A percentile compares a stretch with the other conserved stretches of the same genome.
phyloP scores from a whole-genome alignment of 2,113 vertebrate genomes.

The Rhea pennata region DNA sequence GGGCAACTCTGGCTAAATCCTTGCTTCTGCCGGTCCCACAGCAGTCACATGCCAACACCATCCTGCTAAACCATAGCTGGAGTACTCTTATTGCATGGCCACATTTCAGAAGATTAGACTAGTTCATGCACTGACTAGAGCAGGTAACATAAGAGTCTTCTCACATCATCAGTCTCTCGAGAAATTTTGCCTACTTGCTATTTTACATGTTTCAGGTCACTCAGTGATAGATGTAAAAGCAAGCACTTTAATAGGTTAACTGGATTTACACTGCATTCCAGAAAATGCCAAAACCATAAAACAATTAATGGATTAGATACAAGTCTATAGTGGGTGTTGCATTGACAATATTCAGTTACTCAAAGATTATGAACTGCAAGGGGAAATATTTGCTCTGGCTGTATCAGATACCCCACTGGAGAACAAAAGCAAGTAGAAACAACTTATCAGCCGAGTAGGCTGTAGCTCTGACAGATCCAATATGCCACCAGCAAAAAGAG shows the following conservation, averaged over 20 bases:
- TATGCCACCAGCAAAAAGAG: background rate
- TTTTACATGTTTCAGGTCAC: background rate
- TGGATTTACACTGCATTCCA: background rate
- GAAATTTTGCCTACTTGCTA: background rate
- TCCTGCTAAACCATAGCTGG: background rate
- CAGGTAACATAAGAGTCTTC: background rate
- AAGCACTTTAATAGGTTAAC: background rate
- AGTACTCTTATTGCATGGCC: background rate
- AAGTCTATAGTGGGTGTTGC: background rate
- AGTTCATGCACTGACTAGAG: background rate
- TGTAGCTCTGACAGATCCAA: background rate
- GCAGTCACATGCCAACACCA: too few relatives aligned
- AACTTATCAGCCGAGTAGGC: background rate
- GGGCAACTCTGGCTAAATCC: background rate
- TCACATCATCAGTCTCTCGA: background rate
- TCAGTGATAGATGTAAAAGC: background rate
- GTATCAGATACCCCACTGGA: accelerated
- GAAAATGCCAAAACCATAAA: background rate
- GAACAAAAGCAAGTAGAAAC: background rate
- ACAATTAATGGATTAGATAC: accelerated
- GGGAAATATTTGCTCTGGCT: background rate
- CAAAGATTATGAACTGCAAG: accelerated
- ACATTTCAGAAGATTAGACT: background rate
- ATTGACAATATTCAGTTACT: accelerated
- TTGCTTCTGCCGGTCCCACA: background rate